Conservation (phyloP, 2,797 vertebrate species). For the Enteromius fasciolatus region DNA sequence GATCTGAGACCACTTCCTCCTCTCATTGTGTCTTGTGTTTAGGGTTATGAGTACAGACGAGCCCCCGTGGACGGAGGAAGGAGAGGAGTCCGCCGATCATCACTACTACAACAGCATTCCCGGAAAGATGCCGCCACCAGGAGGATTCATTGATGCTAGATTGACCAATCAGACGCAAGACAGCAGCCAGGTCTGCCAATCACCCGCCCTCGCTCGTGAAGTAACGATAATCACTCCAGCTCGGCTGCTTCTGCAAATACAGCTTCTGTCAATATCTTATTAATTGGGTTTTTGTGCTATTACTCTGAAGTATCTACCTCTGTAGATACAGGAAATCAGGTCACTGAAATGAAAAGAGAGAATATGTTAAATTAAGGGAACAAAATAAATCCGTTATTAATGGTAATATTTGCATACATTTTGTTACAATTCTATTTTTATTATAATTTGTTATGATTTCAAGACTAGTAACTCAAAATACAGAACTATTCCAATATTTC, state of each 20-base stretch:
- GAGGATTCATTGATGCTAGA: conserved; percentile 86
- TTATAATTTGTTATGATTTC: not conserved
- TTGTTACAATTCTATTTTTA: not conserved
- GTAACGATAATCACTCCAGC: not conserved
- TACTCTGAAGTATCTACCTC: not conserved
- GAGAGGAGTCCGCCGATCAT: conserved; percentile 83
- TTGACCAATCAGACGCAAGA: conserved; percentile 81
- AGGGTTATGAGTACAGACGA: conserved; percentile 95
- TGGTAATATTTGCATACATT: not conserved
- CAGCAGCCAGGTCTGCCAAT: conserved; percentile 76
- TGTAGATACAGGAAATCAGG: not conserved
- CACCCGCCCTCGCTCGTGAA: not conserved
- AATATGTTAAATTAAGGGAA: not conserved
- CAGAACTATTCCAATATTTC: not conserved
- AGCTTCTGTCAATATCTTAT: not conserved
- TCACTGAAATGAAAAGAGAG: not conserved
- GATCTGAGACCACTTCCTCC: not conserved
- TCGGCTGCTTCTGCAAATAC: conserved; percentile 1
- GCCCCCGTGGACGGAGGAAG: conserved; percentile 88
- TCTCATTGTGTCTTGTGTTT: not conserved
- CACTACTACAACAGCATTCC: conserved; percentile 95
- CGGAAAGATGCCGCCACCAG: conserved; percentile 89
- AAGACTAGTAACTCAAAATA: not conserved
- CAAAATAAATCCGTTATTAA: not conserved
- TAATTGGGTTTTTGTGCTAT: conserved; percentile 1